These are phyloP conservation scores for Leguminivora glycinivorella DNA, from an alignment of 1,140 invertebrate species.

Conservation along the genomic window DNA sequence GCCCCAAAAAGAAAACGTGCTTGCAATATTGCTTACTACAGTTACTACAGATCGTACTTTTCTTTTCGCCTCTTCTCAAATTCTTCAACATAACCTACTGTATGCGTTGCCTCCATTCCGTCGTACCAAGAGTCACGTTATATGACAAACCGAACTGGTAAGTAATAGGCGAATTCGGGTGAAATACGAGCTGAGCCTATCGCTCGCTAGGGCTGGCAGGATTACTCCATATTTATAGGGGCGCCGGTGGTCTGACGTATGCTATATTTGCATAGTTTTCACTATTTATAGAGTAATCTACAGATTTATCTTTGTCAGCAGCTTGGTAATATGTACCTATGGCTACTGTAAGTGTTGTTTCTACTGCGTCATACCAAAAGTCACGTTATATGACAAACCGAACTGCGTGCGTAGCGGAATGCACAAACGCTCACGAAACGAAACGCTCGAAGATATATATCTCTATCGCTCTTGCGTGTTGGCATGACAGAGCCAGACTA, in stretches of 20 bases:
- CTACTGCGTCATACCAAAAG: conserved; percentile 3
- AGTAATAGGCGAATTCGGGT: conserved; percentile 27
- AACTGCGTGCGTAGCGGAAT: too few relatives aligned
- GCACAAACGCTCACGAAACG: too few relatives aligned
- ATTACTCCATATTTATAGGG: conserved; percentile 17
- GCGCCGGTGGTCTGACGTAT: not conserved
- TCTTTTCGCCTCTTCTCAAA: too few relatives aligned
- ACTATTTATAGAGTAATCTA: too few relatives aligned
- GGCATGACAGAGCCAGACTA: too few relatives aligned
- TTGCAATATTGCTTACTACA: too few relatives aligned
- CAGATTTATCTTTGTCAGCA: too few relatives aligned
- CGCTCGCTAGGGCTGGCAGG: conserved; percentile 21
- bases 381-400: conserved; percentile 27
- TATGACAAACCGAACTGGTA: conserved; percentile 27
- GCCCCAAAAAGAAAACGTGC: too few relatives aligned
- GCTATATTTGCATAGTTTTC: not conserved
- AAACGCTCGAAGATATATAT: too few relatives aligned
- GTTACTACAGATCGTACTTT: too few relatives aligned
- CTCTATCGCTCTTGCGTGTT: too few relatives aligned
- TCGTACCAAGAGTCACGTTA: conserved; percentile 17
- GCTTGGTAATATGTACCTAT: too few relatives aligned
- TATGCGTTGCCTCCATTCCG: not conserved
- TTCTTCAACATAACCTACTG: not conserved
- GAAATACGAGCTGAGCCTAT: conserved; percentile 18
- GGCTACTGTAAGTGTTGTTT: not conserved